Evolutionary conservation across 1,140 invertebrate species (phyloP).

Genomic region (Philopotamus ludificatus): DNA sequence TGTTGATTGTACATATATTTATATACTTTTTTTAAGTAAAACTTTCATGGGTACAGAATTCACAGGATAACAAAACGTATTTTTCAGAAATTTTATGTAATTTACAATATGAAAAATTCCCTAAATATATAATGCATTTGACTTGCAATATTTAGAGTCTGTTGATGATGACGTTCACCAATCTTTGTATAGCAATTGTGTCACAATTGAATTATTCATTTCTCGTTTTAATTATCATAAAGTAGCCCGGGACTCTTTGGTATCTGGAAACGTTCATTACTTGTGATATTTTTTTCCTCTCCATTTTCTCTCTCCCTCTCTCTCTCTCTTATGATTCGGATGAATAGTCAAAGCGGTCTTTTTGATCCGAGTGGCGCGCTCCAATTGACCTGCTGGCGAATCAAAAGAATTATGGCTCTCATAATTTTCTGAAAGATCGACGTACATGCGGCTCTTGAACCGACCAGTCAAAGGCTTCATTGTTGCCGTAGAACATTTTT

Average conservation of each 20-base stretch:
- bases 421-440: conserved; percentile 12
- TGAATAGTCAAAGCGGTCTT: conserved; percentile 38
- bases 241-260: background rate
- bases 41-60: too few species aligned
- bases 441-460: background rate
- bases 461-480: conserved; percentile 7
- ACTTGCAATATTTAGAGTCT: too few species aligned
- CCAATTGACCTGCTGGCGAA: conserved; percentile 30
- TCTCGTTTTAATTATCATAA: background rate
- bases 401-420: conserved; percentile 27
- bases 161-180: too few species aligned
- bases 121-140: too few species aligned
- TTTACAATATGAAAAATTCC: too few species aligned
- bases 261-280: background rate
- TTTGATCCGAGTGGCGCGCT: conserved; percentile 23
- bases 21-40: too few species aligned
- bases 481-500: conserved; percentile 1
- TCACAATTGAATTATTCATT: too few species aligned
- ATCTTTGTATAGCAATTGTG: too few species aligned
- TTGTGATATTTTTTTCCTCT: background rate
- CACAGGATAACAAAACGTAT: too few species aligned
- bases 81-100: too few species aligned
- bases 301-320: background rate
- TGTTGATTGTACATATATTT: too few species aligned
- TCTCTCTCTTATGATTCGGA: conserved; percentile 25